Conservation (phyloP, 2,113 vertebrate genomes). For the Dasyprocta punctata region DNA sequence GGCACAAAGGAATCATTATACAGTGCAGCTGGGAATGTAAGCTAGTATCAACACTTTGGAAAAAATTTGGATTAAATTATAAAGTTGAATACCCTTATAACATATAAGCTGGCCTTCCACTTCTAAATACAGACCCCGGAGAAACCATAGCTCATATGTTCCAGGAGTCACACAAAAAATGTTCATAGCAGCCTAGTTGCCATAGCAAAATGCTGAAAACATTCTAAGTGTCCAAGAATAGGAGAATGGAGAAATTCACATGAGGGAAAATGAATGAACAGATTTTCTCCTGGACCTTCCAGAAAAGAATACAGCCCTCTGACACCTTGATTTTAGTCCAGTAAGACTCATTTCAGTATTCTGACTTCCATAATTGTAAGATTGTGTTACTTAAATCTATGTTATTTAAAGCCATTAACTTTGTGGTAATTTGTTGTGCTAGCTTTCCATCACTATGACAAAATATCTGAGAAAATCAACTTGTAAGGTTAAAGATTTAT, state of each 20-base stretch:
- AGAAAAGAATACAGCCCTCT: not conserved
- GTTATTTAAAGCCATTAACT: not conserved
- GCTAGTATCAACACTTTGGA: not conserved
- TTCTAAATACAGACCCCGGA: constrained; percentile 1
- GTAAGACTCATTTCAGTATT: not conserved
- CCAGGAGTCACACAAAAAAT: constrained; percentile 53
- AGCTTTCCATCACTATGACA: not conserved
- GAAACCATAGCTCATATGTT: not conserved
- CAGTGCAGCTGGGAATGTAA: not conserved
- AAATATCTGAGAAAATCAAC: not conserved
- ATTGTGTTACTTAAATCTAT: constrained; percentile 2
- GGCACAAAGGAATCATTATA: not conserved
- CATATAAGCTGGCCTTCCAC: not conserved
- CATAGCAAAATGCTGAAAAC: constrained; percentile 65
- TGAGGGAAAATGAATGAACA: constrained; percentile 55
- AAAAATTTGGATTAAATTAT: not conserved
- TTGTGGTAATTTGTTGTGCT: not conserved
- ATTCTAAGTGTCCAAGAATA: constrained; percentile 41
- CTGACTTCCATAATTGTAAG: not conserved
- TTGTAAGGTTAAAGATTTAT: not conserved
- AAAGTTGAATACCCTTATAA: constrained; percentile 30
- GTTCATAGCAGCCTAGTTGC: constrained; percentile 64
- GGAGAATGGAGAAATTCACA: constrained; percentile 47
- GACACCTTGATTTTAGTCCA: not conserved
- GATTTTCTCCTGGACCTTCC: not conserved